These are phyloP conservation scores for Palythoa grandis DNA, from an alignment of 92 coral and sea anemone species.

Conservation along the genomic window DNA sequence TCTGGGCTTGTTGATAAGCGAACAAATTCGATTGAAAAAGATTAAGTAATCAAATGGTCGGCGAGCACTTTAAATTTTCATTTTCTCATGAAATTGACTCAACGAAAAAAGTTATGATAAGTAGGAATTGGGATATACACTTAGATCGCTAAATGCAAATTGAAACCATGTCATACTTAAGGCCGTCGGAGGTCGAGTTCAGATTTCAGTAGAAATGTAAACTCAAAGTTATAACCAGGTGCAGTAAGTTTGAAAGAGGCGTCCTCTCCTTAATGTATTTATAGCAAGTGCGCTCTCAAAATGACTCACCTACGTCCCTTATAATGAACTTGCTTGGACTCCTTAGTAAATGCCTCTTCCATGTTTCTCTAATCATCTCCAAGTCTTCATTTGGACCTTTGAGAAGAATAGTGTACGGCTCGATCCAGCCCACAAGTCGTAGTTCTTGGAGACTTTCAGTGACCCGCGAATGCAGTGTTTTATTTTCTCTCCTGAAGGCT, in stretches of 20 bases:
- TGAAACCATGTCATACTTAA: background rate
- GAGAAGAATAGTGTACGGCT: slow-evolving; percentile 85
- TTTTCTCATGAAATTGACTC: background rate
- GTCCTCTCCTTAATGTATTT: background rate
- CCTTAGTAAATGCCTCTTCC: slow-evolving; percentile 91
- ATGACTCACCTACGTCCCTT: slow-evolving; percentile 89
- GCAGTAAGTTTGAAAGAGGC: background rate
- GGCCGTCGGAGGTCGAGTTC: background rate
- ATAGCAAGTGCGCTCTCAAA: background rate
- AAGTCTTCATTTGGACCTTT: slow-evolving; percentile 94
- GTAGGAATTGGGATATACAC: background rate
- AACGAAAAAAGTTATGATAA: background rate
- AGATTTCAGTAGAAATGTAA: slow-evolving; percentile 11
- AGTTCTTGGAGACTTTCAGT: slow-evolving; percentile 84
- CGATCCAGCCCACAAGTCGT: slow-evolving; percentile 88
- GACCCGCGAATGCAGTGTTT: slow-evolving; percentile 72
- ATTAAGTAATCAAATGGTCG: background rate
- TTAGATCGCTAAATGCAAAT: background rate
- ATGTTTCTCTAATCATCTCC: slow-evolving; percentile 83
- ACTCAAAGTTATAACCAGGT: background rate
- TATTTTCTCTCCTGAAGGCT: slow-evolving; percentile 73
- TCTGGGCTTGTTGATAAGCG: background rate
- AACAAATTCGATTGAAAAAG: background rate
- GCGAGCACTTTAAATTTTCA: background rate
- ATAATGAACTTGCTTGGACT: slow-evolving; percentile 78